A percentile compares a stretch with the other conserved stretches of the same genome.
Evolutionary conservation across 2,888 invertebrate species (phyloP).

Genomic region (Leucophenga montana): DNA sequence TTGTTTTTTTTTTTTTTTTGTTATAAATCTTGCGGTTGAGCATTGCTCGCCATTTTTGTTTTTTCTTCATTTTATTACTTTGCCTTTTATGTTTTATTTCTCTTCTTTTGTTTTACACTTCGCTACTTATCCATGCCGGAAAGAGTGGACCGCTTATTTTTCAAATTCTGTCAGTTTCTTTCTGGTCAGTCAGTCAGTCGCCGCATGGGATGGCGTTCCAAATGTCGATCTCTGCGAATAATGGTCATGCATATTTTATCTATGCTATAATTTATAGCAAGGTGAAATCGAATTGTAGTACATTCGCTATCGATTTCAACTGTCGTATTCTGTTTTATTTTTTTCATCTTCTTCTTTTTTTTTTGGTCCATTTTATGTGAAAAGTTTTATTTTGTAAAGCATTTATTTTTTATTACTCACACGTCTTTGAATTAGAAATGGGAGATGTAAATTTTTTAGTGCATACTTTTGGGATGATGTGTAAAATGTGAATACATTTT

Average conservation of each 20-base stretch:
- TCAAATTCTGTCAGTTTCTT: slow-evolving; percentile 20
- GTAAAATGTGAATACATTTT: too few species aligned
- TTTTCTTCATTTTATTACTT: slow-evolving; percentile 28
- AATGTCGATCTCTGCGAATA: neutral
- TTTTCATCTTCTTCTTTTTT: neutral
- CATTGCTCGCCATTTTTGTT: slow-evolving; percentile 55
- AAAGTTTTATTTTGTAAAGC: slow-evolving; percentile 1
- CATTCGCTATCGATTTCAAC: neutral
- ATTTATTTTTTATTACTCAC: slow-evolving; percentile 1
- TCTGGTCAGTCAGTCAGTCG: neutral
- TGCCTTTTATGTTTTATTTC: slow-evolving; percentile 31
- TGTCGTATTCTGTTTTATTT: neutral
- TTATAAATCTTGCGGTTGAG: slow-evolving; percentile 60
- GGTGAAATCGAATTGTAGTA: slow-evolving; percentile 5
- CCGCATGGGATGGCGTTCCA: neutral
- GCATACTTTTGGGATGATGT: too few species aligned
- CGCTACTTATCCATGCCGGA: neutral
- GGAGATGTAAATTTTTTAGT: too few species aligned
- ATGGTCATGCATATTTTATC: slow-evolving; percentile 19
- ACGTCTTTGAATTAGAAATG: too few species aligned
- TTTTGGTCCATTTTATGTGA: neutral
- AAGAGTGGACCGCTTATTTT: slow-evolving; percentile 13
- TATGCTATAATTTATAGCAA: slow-evolving; percentile 10
- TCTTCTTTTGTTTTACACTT: neutral
- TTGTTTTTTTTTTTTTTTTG: slow-evolving; percentile 42